Conservation (phyloP, 2,797 vertebrate genomes). For the Gymnopithys bicolor region DNA sequence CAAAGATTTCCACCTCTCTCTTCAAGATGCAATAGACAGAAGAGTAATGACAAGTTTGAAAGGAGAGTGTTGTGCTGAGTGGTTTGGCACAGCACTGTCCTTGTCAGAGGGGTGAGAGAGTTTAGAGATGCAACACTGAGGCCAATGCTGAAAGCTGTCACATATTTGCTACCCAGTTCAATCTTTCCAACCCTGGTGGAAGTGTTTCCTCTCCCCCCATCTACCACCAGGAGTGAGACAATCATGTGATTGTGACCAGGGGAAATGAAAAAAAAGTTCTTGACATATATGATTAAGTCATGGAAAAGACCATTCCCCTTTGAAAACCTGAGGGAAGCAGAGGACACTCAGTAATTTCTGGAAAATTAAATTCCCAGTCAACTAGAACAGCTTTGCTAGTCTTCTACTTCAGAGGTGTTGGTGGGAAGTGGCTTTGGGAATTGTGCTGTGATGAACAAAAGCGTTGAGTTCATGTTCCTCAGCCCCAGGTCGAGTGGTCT, state of each 20-base stretch:
- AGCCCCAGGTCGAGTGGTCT: too few relatives aligned
- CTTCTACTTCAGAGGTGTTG: not conserved
- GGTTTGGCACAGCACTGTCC: not conserved
- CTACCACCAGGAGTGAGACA: not conserved
- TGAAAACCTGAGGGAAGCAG: not conserved
- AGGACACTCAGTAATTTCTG: not conserved
- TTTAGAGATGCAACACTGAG: not conserved
- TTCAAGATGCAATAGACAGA: not conserved
- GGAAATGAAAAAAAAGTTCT: not conserved
- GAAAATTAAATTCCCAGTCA: not conserved
- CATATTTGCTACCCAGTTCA: not conserved
- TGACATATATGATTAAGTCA: not conserved
- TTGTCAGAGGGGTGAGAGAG: not conserved
- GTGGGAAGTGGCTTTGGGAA: not conserved
- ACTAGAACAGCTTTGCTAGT: not conserved
- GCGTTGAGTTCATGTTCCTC: not conserved
- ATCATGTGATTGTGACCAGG: not conserved
- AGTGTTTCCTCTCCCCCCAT: not conserved
- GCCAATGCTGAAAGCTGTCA: not conserved
- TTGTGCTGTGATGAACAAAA: not conserved
- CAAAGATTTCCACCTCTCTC: not conserved
- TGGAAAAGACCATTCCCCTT: not conserved
- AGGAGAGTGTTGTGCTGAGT: not conserved
- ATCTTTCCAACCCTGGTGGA: not conserved
- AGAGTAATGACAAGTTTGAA: not conserved